These are phyloP conservation scores for Cladorhizidae sp. DNA, from an alignment of 37 sponge, comb jelly and placozoan species.

Conservation along the genomic window DNA sequence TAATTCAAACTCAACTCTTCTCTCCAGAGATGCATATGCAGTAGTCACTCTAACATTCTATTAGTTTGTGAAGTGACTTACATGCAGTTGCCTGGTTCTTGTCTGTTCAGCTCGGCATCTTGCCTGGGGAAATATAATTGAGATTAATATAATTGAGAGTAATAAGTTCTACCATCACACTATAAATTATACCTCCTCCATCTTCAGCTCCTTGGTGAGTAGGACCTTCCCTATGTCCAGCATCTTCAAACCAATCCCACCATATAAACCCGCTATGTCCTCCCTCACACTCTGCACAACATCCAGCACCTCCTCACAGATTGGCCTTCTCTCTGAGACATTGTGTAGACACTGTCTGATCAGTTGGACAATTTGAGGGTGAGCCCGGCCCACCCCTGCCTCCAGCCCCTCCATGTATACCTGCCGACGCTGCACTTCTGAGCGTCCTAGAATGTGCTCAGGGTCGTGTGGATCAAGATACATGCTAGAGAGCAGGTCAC, in stretches of 20 bases:
- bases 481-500: not conserved
- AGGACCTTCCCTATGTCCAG: not conserved
- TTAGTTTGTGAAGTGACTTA: not conserved
- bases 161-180: no score
- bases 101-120: not conserved
- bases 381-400: not conserved
- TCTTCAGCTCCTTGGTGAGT: not conserved
- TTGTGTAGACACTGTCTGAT: constrained; percentile 8
- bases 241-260: not conserved
- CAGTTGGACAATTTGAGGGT: not conserved
- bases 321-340: not conserved
- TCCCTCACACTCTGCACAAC: not conserved
- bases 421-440: not conserved
- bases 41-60: not conserved
- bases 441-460: not conserved
- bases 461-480: not conserved
- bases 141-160: no score
- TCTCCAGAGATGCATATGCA: not conserved
- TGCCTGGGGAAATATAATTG: no score
- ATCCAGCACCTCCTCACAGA: not conserved
- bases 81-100: not conserved
- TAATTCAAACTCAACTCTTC: not conserved
- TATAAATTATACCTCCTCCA: not conserved
- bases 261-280: not conserved
- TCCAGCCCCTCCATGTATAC: not conserved